Evolutionary conservation across 2,113 vertebrate genomes (phyloP), one percentile per base, ranked within the genome.

Genomic region (Apaloderma vittatum): DNA sequence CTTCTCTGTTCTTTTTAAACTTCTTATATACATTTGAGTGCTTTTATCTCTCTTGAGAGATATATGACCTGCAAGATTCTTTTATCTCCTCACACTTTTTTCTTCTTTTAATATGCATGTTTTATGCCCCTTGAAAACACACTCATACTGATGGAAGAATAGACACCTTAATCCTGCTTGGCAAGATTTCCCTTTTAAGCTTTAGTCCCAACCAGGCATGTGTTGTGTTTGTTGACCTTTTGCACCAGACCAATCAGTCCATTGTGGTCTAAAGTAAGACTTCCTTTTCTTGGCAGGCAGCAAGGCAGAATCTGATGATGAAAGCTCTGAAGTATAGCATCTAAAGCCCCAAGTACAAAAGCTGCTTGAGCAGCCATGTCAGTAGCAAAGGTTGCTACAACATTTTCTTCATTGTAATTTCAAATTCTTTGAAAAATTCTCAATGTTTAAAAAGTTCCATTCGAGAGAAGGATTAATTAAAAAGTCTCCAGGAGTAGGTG

Each of bases 201-300:
- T 96, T 96, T 78, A 59, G 77, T 94, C 75, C 62, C 65, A 96
- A 45, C 63, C 73, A 95, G 79, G 73, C 93, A 93, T 88, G 37
- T 88, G 65, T 66, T 88, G 95, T 94, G 89, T 92, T 91, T 93
- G 89, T 66, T 97, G 96, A 97, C 93, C 91, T 96, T 97, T 95
- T 92, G 87, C 90, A 97, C 90, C 67, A 94, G 75, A 87, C 72
- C 82, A 86, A 46, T 97, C 76, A 93, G 37, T n/a, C 72, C 55
- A 88, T 90, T 97, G 91, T 95, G 87, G 16, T 89, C 49, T 90
- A 90, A 97, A 95, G 94, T 57, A 96, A 96, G 81, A 83, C 68
- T 98, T 98, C 93, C 91, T 97, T 97, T 96, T 88, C 93, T 97
- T 96, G 78, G 36, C 87, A 93, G 74, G 62, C 36, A 97, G 72